phyloP scores from a whole-genome alignment of 2,113 vertebrate genomes.

The Alosa alosa region DNA sequence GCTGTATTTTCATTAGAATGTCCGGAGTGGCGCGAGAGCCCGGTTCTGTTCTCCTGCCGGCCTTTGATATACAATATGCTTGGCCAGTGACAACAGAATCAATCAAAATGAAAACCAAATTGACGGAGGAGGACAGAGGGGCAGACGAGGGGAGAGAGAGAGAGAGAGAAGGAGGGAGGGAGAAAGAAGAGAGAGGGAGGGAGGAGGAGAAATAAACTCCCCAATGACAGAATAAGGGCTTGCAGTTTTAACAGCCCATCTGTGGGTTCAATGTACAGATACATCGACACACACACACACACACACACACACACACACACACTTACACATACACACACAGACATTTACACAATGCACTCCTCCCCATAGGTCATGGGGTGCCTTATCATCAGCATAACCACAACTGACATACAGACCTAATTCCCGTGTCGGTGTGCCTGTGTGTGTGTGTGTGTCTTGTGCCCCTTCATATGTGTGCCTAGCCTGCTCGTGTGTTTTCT shows the following conservation, averaged over 20 bases:
- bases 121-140: neutral
- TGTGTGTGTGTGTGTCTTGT: neutral
- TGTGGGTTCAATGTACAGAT: constrained; percentile 23
- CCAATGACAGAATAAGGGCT: constrained; percentile 5
- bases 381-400: constrained; percentile 6
- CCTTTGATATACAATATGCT: constrained; percentile 35
- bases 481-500: constrained; percentile 21
- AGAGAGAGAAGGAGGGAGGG: neutral
- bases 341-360: constrained; percentile 15
- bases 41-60: constrained; percentile 6
- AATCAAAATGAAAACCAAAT: constrained; percentile 29
- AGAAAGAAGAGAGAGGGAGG: constrained; percentile 37
- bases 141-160: constrained; percentile 40
- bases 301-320: constrained; percentile 16
- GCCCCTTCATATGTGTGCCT: neutral
- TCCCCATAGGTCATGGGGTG: neutral
- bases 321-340: neutral
- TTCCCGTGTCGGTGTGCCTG: constrained; percentile 15
- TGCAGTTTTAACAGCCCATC: constrained; percentile 3
- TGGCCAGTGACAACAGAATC: constrained; percentile 23
- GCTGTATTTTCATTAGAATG: constrained; percentile 27
- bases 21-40: neutral
- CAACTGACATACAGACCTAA: constrained; percentile 19
- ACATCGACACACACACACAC: neutral
- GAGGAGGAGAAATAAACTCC: neutral